Evolutionary conservation across 2,113 vertebrate species (phyloP).

Genomic region (Oreochromis niloticus): DNA sequence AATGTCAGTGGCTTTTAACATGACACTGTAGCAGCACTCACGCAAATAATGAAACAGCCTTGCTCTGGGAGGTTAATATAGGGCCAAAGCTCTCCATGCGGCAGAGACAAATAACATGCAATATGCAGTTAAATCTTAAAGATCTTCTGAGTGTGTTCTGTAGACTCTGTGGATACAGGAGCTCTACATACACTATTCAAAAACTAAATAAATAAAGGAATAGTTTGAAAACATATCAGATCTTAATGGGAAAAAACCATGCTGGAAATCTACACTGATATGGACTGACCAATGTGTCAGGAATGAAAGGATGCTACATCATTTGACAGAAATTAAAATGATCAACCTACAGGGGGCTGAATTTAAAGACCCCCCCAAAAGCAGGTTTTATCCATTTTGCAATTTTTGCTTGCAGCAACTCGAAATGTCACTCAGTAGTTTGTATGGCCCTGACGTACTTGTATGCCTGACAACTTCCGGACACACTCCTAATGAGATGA

Average conservation of each 20-base stretch:
- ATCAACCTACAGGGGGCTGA: background rate
- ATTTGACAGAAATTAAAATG: background rate
- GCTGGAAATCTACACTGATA: background rate
- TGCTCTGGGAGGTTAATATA: background rate
- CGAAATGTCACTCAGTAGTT: background rate
- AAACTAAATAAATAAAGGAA: background rate
- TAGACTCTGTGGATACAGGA: background rate
- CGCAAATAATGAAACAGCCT: background rate
- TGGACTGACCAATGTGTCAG: background rate
- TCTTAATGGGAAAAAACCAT: accelerated
- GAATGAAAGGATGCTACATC: background rate
- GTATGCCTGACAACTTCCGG: background rate
- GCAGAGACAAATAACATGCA: background rate
- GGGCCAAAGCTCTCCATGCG: background rate
- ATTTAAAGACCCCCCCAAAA: background rate
- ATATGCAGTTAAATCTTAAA: background rate
- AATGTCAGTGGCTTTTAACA: background rate
- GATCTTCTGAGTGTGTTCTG: background rate
- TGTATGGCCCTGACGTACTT: background rate
- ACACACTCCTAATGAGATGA: background rate
- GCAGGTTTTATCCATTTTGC: background rate
- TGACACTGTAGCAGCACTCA: background rate
- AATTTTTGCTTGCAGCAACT: background rate
- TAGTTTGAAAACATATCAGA: background rate
- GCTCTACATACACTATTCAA: background rate